Percentiles rank a stretch among this genome's conserved stretches.
Conservation (phyloP, 2,113 vertebrate species). For the Cervus canadensis region DNA sequence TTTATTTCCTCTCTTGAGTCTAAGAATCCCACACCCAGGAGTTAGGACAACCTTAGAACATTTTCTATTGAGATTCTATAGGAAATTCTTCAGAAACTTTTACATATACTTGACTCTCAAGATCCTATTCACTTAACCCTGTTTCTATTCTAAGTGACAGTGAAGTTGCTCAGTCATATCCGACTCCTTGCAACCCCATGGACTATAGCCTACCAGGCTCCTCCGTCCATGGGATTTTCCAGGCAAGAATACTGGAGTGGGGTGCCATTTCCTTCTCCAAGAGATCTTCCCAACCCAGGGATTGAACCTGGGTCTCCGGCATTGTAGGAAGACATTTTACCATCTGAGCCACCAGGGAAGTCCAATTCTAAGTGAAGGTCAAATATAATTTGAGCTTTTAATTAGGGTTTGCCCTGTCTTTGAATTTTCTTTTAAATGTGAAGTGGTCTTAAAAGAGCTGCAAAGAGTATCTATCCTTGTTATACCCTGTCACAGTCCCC, state of each 20-base stretch:
- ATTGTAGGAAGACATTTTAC: background rate
- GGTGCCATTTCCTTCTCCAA: background rate
- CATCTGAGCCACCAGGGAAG: background rate
- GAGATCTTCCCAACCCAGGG: background rate
- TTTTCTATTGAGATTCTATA: background rate
- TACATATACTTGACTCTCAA: background rate
- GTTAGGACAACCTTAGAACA: background rate
- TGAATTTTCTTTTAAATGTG: background rate
- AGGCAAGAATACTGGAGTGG: background rate
- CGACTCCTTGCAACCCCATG: background rate
- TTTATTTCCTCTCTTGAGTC: background rate
- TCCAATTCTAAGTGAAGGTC: background rate
- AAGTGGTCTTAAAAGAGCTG: background rate
- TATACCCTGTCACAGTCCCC: background rate
- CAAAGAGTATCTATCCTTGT: background rate
- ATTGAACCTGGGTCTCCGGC: background rate
- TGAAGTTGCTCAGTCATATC: background rate
- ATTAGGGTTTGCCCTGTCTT: background rate
- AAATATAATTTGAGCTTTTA: background rate
- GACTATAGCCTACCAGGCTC: background rate
- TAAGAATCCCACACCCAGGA: background rate
- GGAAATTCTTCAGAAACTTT: background rate
- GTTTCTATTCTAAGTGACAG: background rate
- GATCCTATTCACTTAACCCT: background rate
- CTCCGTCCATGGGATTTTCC: background rate